phyloP scores from a whole-genome alignment of 2,888 invertebrate species.

The Pollenia angustigena region DNA sequence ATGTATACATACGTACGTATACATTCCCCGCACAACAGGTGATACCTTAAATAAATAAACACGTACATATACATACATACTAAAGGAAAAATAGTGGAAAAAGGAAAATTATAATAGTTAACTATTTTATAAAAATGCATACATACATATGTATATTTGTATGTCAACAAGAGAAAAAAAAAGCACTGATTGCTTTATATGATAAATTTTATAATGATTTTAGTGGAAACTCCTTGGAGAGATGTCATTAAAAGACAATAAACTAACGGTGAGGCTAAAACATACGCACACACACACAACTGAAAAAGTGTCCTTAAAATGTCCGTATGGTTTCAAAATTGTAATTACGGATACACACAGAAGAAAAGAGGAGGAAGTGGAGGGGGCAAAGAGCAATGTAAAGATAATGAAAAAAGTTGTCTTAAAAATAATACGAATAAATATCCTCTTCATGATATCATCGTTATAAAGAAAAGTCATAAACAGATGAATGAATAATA shows the following conservation, averaged over 20 bases:
- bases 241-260: conserved; percentile 22
- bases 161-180: conserved; percentile 12
- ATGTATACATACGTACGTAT: not conserved
- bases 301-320: conserved; percentile 45
- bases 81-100: not conserved
- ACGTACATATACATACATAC: not conserved
- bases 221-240: conserved; percentile 29
- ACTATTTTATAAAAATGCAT: not conserved
- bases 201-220: conserved; percentile 39
- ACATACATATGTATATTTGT: not conserved
- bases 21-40: conserved; percentile 13
- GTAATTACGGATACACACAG: conserved; percentile 24
- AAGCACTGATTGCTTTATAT: conserved; percentile 24
- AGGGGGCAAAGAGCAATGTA: not conserved
- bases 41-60: not conserved
- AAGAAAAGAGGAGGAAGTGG: not conserved
- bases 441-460: conserved; percentile 58
- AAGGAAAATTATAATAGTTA: not conserved
- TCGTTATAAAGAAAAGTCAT: conserved; percentile 11
- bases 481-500: conserved; percentile 37
- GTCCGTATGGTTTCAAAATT: conserved; percentile 46
- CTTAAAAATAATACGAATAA: conserved; percentile 39
- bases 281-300: not conserved
- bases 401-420: conserved; percentile 44
- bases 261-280: not conserved